phyloP scores from a whole-genome alignment of 2,888 invertebrate genomes.

The Pandemis cinnamomeana region DNA sequence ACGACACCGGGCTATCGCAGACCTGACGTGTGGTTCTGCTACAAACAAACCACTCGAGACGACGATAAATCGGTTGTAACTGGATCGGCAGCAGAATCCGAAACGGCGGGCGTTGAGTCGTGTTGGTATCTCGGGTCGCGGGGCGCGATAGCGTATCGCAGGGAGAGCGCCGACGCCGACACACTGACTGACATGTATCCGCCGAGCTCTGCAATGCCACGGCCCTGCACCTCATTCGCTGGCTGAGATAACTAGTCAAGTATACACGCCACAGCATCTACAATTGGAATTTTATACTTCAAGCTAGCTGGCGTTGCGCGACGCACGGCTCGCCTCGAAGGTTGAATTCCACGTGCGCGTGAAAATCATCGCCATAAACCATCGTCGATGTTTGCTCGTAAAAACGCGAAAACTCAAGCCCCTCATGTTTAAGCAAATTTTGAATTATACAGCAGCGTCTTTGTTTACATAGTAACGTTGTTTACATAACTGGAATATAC shows the following conservation, averaged over 20 bases:
- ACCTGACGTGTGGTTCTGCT: neutral
- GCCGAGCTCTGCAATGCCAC: constrained; percentile 6
- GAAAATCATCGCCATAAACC: constrained; percentile 1
- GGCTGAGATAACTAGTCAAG: neutral
- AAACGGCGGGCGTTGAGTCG: neutral
- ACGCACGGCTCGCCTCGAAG: neutral
- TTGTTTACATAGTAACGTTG: neutral
- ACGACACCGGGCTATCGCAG: neutral
- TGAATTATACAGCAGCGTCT: neutral
- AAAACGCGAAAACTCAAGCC: neutral
- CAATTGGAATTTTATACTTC: neutral
- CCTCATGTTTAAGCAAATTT: neutral
- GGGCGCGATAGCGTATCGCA: constrained; percentile 5
- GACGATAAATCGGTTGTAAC: constrained; percentile 4
- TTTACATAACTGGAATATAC: neutral
- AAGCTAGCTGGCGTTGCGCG: neutral
- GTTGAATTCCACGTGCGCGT: neutral
- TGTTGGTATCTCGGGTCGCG: constrained; percentile 7
- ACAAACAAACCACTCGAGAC: constrained; percentile 8
- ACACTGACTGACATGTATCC: constrained; percentile 16
- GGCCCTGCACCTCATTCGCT: neutral
- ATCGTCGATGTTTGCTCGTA: neutral
- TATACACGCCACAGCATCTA: neutral
- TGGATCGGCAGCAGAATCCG: neutral
- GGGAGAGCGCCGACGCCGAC: neutral